Conservation (phyloP, 2,113 vertebrate genomes). For the Lipotes vexillifer region DNA sequence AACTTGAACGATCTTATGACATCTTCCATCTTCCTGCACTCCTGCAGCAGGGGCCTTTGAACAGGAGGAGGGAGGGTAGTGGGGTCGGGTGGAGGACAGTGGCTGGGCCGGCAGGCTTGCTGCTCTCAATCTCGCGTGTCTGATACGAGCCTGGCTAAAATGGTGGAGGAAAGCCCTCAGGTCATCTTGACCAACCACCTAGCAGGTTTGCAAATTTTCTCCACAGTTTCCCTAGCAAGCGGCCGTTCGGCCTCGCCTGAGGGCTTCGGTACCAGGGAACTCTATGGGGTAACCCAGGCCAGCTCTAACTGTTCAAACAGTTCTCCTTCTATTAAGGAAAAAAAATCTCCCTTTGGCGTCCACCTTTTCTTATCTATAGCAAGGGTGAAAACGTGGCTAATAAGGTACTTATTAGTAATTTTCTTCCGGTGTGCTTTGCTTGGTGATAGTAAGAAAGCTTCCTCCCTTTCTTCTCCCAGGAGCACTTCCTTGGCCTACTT, state of each 20-base stretch:
- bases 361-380: background rate
- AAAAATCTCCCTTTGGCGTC: background rate
- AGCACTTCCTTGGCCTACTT: background rate
- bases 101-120: background rate
- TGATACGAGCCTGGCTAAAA: background rate
- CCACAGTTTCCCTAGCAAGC: background rate
- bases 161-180: background rate
- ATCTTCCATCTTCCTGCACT: background rate
- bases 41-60: background rate
- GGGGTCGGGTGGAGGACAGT: no score
- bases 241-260: background rate
- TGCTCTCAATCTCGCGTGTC: background rate
- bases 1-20: background rate
- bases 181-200: background rate
- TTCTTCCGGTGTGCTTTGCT: background rate
- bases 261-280: background rate
- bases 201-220: background rate
- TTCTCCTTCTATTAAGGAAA: background rate
- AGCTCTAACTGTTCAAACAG: background rate
- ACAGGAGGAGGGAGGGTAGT: background rate
- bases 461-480: background rate
- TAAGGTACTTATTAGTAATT: background rate
- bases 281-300: background rate
- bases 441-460: background rate
- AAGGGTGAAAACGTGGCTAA: background rate